Evolutionary conservation across 2,888 invertebrate species (phyloP).

Genomic region (Cenopis cana): DNA sequence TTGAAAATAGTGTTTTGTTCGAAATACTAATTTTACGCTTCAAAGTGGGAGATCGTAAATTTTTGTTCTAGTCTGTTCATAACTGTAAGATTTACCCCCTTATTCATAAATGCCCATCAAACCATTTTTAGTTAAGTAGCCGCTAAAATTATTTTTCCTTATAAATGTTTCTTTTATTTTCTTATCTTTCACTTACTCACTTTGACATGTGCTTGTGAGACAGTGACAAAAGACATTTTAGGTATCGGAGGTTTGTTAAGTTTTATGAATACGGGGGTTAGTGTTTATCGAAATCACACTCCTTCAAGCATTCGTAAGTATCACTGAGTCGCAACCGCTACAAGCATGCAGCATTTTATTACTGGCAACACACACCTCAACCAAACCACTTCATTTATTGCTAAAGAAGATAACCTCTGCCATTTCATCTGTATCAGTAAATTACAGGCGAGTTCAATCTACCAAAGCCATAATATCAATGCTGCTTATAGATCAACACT

Average conservation of each 20-base stretch:
- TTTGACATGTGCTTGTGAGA: no score
- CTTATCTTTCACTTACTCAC: no score
- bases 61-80: background rate
- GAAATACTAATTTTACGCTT: no score
- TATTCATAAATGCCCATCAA: no score
- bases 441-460: constrained; percentile 35
- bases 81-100: background rate
- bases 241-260: no score
- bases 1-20: no score
- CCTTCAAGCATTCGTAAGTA: constrained; percentile 10
- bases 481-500: constrained; percentile 18
- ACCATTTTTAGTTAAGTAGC: no score
- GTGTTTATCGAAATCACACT: background rate
- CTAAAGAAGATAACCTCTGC: constrained; percentile 9
- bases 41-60: no score
- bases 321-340: constrained; percentile 37
- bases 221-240: no score
- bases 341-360: constrained; percentile 47
- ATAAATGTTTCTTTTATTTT: no score
- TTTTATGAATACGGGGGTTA: no score
- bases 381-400: constrained; percentile 25
- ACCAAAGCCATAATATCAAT: constrained; percentile 33
- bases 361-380: constrained; percentile 33
- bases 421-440: background rate
- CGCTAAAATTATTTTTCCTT: no score